Evolutionary conservation across 2,888 invertebrate genomes (phyloP), one percentile per base, ranked within the genome.

Genomic region (Chorisops tibialis): DNA sequence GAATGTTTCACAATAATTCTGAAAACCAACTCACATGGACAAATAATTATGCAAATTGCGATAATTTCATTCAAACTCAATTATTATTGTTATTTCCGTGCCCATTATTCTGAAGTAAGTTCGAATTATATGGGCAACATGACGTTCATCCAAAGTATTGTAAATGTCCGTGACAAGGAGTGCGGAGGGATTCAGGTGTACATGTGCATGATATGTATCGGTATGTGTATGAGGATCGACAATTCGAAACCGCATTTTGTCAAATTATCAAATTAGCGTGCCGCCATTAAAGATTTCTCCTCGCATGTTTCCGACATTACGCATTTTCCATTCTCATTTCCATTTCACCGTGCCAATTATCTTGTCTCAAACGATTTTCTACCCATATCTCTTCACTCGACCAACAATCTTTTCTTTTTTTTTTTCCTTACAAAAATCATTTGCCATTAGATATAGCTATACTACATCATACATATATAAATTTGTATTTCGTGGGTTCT

Each of bases 231-330:
- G 30, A 22, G 24, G 11, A 7, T 19, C 21, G 39, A 41, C 24
- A 39, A 54, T 41, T 39, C 41, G 24, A 59, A 59, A 48, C 59
- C 59, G 45, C 59, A 59, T 59, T 59, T 59, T 59, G 47, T 59
- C 59, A 59, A 59, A 59, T 59, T 59, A 59, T 59, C 59, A 59
- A 59, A 59, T 59, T 59, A 59, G 48, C 59, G 21, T 43, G 59
- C 37, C 38, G 59, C 45, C 56, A 47, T 30, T 59, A 48, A 43
- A 56, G 35, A 19, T 48, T 22, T 35, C 16, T 35, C 30, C 48
- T 59, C 48, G 59, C 59, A 48, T 59, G 59, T 48, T 39, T 48
- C 48, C 37, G 38, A 56, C 14, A 24, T 24, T 50, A 47, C 21
- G 11, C 56, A 56, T 24, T 56, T 52, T 56, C 41, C 24, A 48